Evolutionary conservation across 1,140 invertebrate genomes (phyloP).

Genomic region (Doryteuthis pealeii): DNA sequence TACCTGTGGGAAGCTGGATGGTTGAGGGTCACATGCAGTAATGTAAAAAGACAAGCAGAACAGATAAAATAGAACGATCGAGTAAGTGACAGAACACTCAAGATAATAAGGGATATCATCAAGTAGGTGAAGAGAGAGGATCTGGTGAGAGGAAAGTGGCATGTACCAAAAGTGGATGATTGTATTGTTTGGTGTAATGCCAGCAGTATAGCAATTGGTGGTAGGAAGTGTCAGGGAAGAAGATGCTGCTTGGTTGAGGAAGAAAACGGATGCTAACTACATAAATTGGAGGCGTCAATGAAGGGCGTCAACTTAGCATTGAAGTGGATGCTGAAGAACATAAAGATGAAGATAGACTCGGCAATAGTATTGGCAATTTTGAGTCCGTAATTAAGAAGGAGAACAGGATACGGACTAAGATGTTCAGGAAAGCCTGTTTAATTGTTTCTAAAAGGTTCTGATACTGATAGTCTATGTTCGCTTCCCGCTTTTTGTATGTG

Average conservation of each 20-base stretch:
- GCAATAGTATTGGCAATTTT: background rate
- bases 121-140: background rate
- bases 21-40: background rate
- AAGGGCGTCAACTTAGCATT: background rate
- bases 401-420: no score
- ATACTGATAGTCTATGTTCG: no score
- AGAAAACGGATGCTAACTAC: background rate
- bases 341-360: background rate
- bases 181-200: background rate
- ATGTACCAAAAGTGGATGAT: background rate
- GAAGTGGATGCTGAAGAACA: background rate
- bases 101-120: background rate
- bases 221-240: background rate
- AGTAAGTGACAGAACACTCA: background rate
- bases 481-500: no score
- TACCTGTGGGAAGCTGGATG: background rate
- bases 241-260: background rate
- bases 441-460: no score
- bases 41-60: background rate
- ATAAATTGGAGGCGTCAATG: background rate
- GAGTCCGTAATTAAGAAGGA: no score
- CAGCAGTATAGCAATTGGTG: background rate
- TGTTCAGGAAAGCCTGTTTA: no score
- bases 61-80: background rate
- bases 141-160: background rate